Evolutionary conservation across 2,888 invertebrate genomes (phyloP), one percentile per base, ranked within the genome.

Genomic region (Conomelus anceps): DNA sequence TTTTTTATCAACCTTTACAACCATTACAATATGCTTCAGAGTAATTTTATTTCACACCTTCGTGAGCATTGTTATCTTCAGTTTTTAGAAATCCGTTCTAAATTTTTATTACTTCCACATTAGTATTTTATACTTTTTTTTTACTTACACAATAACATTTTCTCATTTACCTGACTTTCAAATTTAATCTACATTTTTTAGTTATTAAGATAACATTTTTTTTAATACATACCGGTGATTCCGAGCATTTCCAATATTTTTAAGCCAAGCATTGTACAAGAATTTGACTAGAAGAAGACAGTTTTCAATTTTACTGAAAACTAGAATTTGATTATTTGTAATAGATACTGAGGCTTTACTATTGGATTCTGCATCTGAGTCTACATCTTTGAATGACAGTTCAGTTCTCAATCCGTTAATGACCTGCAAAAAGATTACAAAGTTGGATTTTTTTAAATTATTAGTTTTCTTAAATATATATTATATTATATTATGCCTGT

Each of bases 231-330:
- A 29, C 22, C 63, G 29, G 22, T 41, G 63, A n/a, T 29, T 88
- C 22, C 23, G 22, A 88, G 29, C 41, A 13, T 22, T 34, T 1
- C 24, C 87, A 23, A 96, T 93, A n/a, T 95, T 93, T 92, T 94
- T 94, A 1, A 95, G 91, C 94, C 96, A 95, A 29, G 94, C 94
- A 91, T 95, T 95, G 0, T 94, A 93, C 91, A 95, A 93, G 24
- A 93, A 92, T 93, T 95, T 96, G 7, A 95, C 95, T 85, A 94
- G 94, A 11, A 95, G 92, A 90, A 95, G 94, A 85, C 94, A 94
- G 91, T 94, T 94, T 92, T 95, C 94, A 88, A 96, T 93, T 41
- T 94, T 94, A 90, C 94, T 93, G 24, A 95, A 94, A 84, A 95
- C 95, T 11, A 96, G 92, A 4, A 91, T 29, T 29, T 91, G 89